Evolutionary conservation across 2,113 vertebrate species (phyloP).

Genomic region (Rhipidura dahli): DNA sequence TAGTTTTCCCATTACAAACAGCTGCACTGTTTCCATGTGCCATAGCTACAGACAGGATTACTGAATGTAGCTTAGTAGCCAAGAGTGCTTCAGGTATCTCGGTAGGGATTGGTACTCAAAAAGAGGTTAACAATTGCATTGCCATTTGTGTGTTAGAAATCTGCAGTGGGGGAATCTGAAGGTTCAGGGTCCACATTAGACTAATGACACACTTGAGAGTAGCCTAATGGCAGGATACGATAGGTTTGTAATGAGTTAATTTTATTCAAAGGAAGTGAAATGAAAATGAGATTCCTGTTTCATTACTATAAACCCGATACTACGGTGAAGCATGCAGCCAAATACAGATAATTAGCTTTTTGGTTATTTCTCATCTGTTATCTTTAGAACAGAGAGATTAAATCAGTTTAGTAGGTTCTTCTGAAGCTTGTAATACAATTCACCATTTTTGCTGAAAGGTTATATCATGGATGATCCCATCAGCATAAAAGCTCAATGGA

Average conservation of each 20-base stretch:
- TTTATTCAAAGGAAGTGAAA: neutral
- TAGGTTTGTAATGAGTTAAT: neutral
- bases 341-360: neutral
- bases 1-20: neutral
- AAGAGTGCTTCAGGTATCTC: neutral
- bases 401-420: neutral
- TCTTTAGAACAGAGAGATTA: neutral
- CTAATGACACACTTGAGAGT: neutral
- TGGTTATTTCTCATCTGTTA: neutral
- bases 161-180: neutral
- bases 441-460: neutral
- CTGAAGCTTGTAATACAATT: neutral
- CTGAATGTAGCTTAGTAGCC: neutral
- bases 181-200: neutral
- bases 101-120: neutral
- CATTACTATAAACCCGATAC: neutral
- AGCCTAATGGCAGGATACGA: neutral
- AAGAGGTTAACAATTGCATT: neutral
- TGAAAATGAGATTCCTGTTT: neutral
- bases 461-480: neutral
- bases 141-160: neutral
- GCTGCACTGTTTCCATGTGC: neutral
- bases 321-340: neutral
- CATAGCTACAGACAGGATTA: neutral
- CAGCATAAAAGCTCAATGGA: neutral